Evolutionary conservation across 2,888 invertebrate genomes (phyloP).

Genomic region (Philopedon plagiatum): DNA sequence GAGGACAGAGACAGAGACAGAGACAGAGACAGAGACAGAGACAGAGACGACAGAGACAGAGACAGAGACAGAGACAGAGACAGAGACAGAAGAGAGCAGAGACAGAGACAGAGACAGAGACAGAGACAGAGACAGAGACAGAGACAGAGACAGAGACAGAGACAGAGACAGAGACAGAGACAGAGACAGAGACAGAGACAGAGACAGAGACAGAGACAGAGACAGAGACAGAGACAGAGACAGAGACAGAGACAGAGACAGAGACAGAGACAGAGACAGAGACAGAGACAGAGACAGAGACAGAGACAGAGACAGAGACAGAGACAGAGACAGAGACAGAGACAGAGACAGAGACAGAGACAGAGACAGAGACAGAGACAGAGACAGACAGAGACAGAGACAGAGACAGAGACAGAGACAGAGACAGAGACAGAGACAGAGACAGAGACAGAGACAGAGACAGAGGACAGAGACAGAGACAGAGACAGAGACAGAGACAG

Average conservation of each 20-base stretch:
- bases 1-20: conserved; percentile 28
- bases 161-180: conserved; percentile 24
- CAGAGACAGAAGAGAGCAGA: conserved; percentile 18
- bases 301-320: too few relatives aligned
- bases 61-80: conserved; percentile 30
- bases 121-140: conserved; percentile 23
- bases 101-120: conserved; percentile 24
- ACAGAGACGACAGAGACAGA: conserved; percentile 25
- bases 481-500: too few relatives aligned
- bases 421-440: too few relatives aligned
- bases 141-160: conserved; percentile 20
- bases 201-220: conserved; percentile 19
- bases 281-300: too few relatives aligned
- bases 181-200: conserved; percentile 23
- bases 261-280: conserved; percentile 20
- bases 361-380: too few relatives aligned
- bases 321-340: too few relatives aligned
- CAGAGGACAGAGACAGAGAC: too few relatives aligned
- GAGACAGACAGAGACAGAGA: too few relatives aligned
- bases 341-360: too few relatives aligned
- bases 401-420: too few relatives aligned
- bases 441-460: too few relatives aligned
- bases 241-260: conserved; percentile 20
- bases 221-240: conserved; percentile 23
- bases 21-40: conserved; percentile 28